A percentile compares a stretch with the other conserved stretches of the same genome.
Conservation (phyloP, 2,888 invertebrate species). For the Nemurella pictetii region DNA sequence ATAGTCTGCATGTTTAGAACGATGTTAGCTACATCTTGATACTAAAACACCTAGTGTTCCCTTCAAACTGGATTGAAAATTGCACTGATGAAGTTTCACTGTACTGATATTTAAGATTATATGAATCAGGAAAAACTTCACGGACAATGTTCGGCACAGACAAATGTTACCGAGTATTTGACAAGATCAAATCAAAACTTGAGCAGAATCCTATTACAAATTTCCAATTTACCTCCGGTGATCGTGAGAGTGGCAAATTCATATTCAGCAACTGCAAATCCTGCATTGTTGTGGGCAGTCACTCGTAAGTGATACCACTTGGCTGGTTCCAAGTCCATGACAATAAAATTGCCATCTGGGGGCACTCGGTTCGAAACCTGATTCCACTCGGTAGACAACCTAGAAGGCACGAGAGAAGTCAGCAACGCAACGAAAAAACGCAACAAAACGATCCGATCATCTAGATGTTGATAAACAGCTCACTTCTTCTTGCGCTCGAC, state of each 20-base stretch:
- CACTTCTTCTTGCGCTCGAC: slow-evolving; percentile 93
- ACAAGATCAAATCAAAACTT: background rate
- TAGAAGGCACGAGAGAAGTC: slow-evolving; percentile 49
- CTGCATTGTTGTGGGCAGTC: slow-evolving; percentile 93
- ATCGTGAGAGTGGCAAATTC: slow-evolving; percentile 93
- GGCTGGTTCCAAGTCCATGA: slow-evolving; percentile 88
- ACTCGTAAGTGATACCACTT: slow-evolving; percentile 92
- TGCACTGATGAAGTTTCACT: slow-evolving; percentile 16
- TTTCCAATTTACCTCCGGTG: slow-evolving; percentile 79
- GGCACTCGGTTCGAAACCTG: slow-evolving; percentile 93
- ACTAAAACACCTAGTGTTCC: no score
- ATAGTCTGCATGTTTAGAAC: background rate
- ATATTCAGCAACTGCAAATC: slow-evolving; percentile 92
- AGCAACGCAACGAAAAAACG: background rate
- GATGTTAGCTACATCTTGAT: background rate
- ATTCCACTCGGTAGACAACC: slow-evolving; percentile 87
- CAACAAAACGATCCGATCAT: slow-evolving; percentile 9
- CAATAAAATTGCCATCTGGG: slow-evolving; percentile 87
- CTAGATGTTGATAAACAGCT: slow-evolving; percentile 45
- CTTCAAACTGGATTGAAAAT: background rate
- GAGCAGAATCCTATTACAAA: background rate
- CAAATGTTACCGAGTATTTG: background rate
- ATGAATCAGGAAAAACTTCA: background rate
- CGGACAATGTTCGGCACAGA: no score
- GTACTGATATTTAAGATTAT: background rate